These are phyloP conservation scores for Aurelia sp. DNA, from an alignment of 30 jellyfish, hydroid and myxozoan species.

Conservation along the genomic window DNA sequence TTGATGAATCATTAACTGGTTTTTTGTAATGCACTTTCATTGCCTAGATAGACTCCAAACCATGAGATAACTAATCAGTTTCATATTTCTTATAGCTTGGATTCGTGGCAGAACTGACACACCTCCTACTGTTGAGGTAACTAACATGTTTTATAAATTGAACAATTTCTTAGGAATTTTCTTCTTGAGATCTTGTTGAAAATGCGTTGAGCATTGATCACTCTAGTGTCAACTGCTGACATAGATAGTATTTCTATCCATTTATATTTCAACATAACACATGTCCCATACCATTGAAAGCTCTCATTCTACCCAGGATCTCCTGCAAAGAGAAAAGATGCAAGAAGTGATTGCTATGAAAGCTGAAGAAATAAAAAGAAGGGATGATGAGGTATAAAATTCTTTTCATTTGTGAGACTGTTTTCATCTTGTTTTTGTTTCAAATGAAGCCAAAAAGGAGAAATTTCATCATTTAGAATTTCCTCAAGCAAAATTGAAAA, in stretches of 20 bases:
- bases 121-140: constrained; percentile 69
- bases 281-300: no score
- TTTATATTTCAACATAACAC: no score
- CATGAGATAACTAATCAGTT: not conserved
- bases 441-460: not conserved
- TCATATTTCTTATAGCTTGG: constrained; percentile 43
- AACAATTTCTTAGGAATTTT: no score
- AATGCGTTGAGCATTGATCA: no score
- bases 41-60: no score
- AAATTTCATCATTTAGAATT: no score
- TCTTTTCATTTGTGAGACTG: no score
- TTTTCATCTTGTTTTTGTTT: not conserved
- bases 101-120: constrained; percentile 60
- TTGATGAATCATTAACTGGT: not conserved
- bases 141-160: not conserved
- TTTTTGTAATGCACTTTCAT: not conserved
- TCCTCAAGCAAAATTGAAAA: no score
- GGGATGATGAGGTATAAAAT: constrained; percentile 62
- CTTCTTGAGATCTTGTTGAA: no score
- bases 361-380: constrained; percentile 42
- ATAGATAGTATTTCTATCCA: no score
- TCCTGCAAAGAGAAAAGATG: constrained; percentile 40
- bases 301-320: constrained; percentile 31
- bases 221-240: no score
- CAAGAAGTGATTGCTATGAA: constrained; percentile 35